Base-by-base conservation (phyloP, 2,888 invertebrate species). In the Argynnis bischoffii region DNA sequence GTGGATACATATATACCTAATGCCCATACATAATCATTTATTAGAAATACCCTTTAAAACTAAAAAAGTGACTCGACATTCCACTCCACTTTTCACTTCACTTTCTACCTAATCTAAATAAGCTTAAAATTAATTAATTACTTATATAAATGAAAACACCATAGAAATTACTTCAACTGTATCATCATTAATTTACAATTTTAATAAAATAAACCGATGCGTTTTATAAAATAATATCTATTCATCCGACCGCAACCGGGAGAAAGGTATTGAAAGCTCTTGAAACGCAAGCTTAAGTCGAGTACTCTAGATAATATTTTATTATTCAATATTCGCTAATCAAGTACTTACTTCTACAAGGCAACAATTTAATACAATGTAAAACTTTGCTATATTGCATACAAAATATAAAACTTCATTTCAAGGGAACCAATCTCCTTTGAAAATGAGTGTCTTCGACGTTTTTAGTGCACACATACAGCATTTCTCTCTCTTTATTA, bases 391-490 rank as follows among this genome's bases (percentile, higher is more conserved):
- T 59, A 61, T 53, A 53, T 26, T 15, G 35, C 47, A 21, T 26
- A 26, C 35, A 35, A 64, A 57, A 67, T 64, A 61, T 63, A 66
- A 60, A 53, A 61, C 54, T 31, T 53, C 54, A 55, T 55, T 61
- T 70, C 53, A 35, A 56, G 48, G 55, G 51, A 56, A 55, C 67
- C 71, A 69, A 71, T 69, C 67, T 71, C 67, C 65, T 60, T 71
- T 60, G 65, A 65, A 67, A 69, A 71, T 65, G 55, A 69, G 50
- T 65, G 63, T 55, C 65, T 65, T 53, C 67, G 31, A 47, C 35
- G 63, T 11, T 59, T 64, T 41, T 61, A 61, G 59, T 61, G 57
- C 55, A 65, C 55, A 59, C 61, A 35, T 55, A 64, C 16, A 35
- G 8, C 54, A 61, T 63, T 48, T 67, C 72, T 67, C 54, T 67